Evolutionary conservation across 2,888 invertebrate genomes (phyloP).

Genomic region (Omphaloscelis lunosa): DNA sequence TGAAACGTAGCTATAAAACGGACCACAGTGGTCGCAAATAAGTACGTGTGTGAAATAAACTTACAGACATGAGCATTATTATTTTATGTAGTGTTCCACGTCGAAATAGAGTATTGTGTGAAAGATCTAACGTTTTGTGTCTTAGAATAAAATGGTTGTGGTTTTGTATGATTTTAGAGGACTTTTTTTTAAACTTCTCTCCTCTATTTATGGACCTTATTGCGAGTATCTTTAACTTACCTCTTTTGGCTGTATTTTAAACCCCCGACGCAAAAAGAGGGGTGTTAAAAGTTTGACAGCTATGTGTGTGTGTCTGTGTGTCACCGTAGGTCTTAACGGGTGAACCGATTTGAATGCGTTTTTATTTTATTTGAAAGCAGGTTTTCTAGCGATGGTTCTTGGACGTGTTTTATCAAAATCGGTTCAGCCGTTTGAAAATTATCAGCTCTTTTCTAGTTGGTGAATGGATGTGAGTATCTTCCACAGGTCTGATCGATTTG

Average conservation of each 20-base stretch:
- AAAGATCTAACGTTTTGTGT: slow-evolving; percentile 41
- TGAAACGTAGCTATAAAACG: slow-evolving; percentile 66
- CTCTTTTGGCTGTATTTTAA: neutral
- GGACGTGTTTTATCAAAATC: too few relatives aligned
- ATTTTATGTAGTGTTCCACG: slow-evolving; percentile 59
- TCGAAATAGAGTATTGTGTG: slow-evolving; percentile 56
- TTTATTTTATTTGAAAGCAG: too few relatives aligned
- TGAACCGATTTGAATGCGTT: too few relatives aligned
- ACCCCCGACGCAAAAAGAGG: too few relatives aligned
- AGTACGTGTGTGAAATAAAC: slow-evolving; percentile 64
- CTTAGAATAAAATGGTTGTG: slow-evolving; percentile 10
- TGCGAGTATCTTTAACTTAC: neutral
- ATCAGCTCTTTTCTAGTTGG: too few relatives aligned
- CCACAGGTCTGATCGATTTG: too few relatives aligned
- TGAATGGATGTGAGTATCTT: too few relatives aligned
- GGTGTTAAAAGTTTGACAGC: too few relatives aligned
- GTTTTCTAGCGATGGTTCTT: too few relatives aligned
- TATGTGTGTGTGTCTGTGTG: too few relatives aligned
- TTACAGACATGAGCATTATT: slow-evolving; percentile 53
- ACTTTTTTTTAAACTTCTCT: neutral
- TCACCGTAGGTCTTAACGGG: too few relatives aligned
- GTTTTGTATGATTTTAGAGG: slow-evolving; percentile 13
- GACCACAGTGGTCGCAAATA: slow-evolving; percentile 67
- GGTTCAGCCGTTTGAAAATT: too few relatives aligned
- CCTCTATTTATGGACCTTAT: neutral